These are phyloP conservation scores for Lytechinus variegatus DNA, from an alignment of 35 echinoderm and acorn worm species.

Conservation along the genomic window DNA sequence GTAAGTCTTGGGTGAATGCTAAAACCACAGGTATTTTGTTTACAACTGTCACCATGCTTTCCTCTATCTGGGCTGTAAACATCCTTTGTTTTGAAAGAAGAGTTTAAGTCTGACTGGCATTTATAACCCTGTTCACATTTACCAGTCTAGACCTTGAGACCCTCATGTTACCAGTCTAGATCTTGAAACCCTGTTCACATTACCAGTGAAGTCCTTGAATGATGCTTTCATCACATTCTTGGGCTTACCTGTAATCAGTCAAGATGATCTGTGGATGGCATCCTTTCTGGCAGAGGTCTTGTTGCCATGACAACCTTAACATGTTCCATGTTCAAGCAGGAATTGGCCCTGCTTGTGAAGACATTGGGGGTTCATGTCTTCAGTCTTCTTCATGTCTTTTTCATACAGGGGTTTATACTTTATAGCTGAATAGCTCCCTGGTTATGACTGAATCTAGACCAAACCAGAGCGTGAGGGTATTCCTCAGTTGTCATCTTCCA, in stretches of 20 bases:
- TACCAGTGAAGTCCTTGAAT: no score
- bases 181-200: no score
- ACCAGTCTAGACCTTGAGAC: no score
- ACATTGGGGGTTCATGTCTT: background rate
- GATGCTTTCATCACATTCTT: no score
- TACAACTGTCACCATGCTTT: background rate
- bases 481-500: background rate
- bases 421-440: background rate
- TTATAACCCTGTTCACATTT: background rate
- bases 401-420: background rate
- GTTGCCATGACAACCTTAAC: no score
- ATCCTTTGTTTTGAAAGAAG: conserved; percentile 4
- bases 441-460: background rate
- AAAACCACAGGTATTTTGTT: conserved; percentile 19
- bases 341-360: background rate
- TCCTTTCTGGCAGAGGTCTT: no score
- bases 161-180: no score
- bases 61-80: background rate
- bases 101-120: background rate
- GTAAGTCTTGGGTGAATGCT: background rate
- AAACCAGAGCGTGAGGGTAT: background rate
- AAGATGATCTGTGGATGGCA: no score
- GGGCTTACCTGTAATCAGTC: no score
- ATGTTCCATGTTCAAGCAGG: no score
- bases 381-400: background rate